Base-by-base conservation (phyloP, 2,888 invertebrate species). In the Linnaemya vulpina region DNA sequence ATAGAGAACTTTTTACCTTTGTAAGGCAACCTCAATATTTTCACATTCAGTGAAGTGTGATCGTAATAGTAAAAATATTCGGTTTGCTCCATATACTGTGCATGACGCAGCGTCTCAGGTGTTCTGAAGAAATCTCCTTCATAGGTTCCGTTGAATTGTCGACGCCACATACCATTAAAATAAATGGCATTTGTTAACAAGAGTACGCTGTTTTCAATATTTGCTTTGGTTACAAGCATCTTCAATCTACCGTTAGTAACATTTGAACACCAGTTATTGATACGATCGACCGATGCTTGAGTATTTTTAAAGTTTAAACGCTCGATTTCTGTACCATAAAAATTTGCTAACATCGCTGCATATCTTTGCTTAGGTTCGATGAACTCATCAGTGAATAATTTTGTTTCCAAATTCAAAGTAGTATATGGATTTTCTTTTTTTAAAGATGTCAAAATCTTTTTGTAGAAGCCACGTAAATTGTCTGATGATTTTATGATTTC, bases 211-310 rank as follows among this genome's bases (percentile, higher is more conserved):
- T 94, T 93, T 35, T 93, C 89, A 0, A 96, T 89, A 83, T 87
- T 90, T 94, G 96, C 95, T 88, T 94, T 93, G 11, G 93, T 92
- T 9, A 96, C 94, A 68, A 96, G 91, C 88, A 95, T 93, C 11
- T 94, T 93, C 46, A 98, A 96, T 87, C 95, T 95, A 13, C 96
- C 95, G 10, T 95, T 93, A 0, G 98, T 98, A 11, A 95, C 92
- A 80, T 95, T 94, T 38, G 94, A 93, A 1, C 97, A 96, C 97
- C 98, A 98, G 0, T 92, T 89, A 89, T 98, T 98, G 83, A 98
- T 96, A 9, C 92, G 91, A 8, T 92, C 89, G 0, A 94, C 94
- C 0, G 96, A 94, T 4, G 91, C 90, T 0, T 89, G 90, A 0
- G 94, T 89, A n/a, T 95, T 91, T 13, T 92, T 90, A 88, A 97